Evolutionary conservation across 2,888 invertebrate genomes (phyloP).

Genomic region (Nomada goodeniana): DNA sequence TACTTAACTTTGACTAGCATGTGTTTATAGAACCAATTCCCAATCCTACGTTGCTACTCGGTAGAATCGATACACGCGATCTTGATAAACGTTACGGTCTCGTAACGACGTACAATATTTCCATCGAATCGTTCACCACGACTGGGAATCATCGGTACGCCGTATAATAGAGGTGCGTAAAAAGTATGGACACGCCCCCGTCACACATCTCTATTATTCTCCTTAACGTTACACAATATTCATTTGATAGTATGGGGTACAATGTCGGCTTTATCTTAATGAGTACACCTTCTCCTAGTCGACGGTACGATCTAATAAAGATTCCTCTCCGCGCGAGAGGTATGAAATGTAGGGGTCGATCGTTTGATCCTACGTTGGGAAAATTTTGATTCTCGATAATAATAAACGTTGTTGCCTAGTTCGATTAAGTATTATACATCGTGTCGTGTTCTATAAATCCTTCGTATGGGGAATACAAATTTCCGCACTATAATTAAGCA

Average conservation of each 20-base stretch:
- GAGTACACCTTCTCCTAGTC: conserved; percentile 60
- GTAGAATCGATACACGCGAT: conserved; percentile 10
- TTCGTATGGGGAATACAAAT: conserved; percentile 29
- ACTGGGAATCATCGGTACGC: conserved; percentile 35
- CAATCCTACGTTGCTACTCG: conserved; percentile 47
- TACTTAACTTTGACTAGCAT: conserved; percentile 81
- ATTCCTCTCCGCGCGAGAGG: conserved; percentile 49
- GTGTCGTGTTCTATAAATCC: conserved; percentile 56
- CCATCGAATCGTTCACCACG: background rate
- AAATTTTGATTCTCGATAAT: conserved; percentile 21
- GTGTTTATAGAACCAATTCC: conserved; percentile 75
- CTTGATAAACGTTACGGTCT: background rate
- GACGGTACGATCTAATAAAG: conserved; percentile 68
- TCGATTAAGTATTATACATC: conserved; percentile 40
- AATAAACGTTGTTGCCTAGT: background rate
- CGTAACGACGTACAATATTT: background rate
- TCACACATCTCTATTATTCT: conserved; percentile 28
- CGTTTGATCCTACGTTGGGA: conserved; percentile 30
- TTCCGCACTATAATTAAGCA: conserved; percentile 12
- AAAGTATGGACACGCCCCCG: conserved; percentile 2
- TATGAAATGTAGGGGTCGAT: conserved; percentile 48
- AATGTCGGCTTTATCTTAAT: conserved; percentile 71
- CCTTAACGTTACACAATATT: conserved; percentile 51
- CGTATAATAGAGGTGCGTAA: conserved; percentile 26
- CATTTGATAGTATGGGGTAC: conserved; percentile 59